Evolutionary conservation across 1,140 invertebrate species (phyloP).

Genomic region (Drosophila bipectinata): DNA sequence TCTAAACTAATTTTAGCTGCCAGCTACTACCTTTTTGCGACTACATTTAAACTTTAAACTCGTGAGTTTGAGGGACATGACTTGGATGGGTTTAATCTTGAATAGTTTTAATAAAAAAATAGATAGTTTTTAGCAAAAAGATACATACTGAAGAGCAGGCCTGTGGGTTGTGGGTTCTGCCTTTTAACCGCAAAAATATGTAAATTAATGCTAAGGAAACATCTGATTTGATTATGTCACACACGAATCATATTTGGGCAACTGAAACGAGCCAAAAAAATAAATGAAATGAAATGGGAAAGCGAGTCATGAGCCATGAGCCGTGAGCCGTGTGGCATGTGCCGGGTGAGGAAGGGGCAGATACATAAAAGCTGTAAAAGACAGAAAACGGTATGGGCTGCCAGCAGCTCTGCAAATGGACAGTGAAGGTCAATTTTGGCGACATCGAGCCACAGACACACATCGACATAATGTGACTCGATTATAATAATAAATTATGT

Average conservation of each 20-base stretch:
- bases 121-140: too few species aligned
- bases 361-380: conserved; percentile 25
- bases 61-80: too few species aligned
- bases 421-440: conserved; percentile 62
- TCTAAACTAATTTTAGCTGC: neutral
- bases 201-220: conserved; percentile 8
- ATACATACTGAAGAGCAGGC: too few species aligned
- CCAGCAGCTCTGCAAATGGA: conserved; percentile 50
- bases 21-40: neutral
- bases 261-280: conserved; percentile 4
- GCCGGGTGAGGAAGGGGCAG: too few species aligned
- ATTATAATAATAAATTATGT: conserved; percentile 51
- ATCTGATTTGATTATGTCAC: conserved; percentile 36
- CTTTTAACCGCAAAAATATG: conserved; percentile 3
- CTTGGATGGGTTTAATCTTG: too few species aligned
- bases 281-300: neutral
- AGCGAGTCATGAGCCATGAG: too few species aligned
- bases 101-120: too few species aligned
- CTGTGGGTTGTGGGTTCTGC: neutral
- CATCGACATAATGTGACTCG: conserved; percentile 37
- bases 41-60: neutral
- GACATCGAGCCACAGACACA: conserved; percentile 17
- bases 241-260: conserved; percentile 39
- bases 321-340: too few species aligned
- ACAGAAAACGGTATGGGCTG: conserved; percentile 20